Evolutionary conservation across 2,797 vertebrate genomes (phyloP), one percentile per base, ranked within the genome.

Genomic region (Zalophus californianus): DNA sequence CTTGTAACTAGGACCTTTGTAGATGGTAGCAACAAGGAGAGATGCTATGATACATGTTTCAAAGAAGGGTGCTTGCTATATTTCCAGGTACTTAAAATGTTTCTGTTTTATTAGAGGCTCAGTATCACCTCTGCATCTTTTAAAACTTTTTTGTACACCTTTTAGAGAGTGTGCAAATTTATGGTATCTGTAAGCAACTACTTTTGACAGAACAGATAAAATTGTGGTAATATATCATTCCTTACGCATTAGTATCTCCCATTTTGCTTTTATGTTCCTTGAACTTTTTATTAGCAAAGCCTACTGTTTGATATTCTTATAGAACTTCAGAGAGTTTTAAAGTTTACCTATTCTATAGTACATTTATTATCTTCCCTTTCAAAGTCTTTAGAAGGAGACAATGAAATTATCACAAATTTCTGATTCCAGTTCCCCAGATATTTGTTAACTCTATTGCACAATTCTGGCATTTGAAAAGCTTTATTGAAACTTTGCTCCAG

Each of bases 291-390:
- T 50, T 62, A 70, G 35, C 15, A 75, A 77, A 91, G 25, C 2
- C 20, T 84, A 73, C 82, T 48, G 27, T 80, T 95, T 86, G n/a
- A 20, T 78, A 86, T 73, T 88, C 35, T 75, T 78, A 5, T 86
- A 89, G 70, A 91, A 79, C 7, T 62, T 79, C 70, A 64, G 3
- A 7, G 20, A 85, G 0, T 73, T 73, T 90, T 68, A n/a, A 79
- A 84, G 29, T 77, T 80, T 85, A 48, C 9, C 44, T 78, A 66
- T 54, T 35, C n/a, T 82, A 44, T 75, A 64, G 32, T 18, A 60
- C 8, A 64, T n/a, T 14, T 14, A 70, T 86, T 93, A 85, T 77
- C 23, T 70, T 86, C 44, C 91, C 35, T 86, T 86, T 88, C 27
- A 93, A 70, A 90, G 48, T 35, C 62, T 75, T 64, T 73, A 89